phyloP scores from a whole-genome alignment of 2,113 vertebrate species.

The Deroptyus accipitrinus region DNA sequence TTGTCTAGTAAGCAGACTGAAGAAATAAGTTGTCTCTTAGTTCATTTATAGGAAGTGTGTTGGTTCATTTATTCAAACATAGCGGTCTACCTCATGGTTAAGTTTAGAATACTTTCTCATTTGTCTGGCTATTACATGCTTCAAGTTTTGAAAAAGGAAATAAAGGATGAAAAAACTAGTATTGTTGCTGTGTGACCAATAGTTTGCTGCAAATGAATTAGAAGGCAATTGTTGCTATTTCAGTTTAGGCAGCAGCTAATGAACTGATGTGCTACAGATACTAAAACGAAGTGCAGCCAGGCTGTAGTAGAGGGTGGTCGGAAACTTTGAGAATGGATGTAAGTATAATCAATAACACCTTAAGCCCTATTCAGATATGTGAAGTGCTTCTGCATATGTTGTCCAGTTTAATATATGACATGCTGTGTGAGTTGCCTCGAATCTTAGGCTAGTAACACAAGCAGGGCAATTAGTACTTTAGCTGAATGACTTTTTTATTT shows the following conservation, averaged over 20 bases:
- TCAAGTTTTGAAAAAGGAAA: slow-evolving; percentile 52
- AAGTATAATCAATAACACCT: neutral
- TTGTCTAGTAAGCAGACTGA: neutral
- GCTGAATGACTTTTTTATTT: neutral
- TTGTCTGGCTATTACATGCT: neutral
- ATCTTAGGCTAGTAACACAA: neutral
- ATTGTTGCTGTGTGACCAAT: slow-evolving; percentile 52
- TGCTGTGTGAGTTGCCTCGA: neutral
- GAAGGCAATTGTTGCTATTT: neutral
- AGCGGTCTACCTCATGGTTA: neutral
- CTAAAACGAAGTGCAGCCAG: neutral
- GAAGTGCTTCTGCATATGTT: neutral
- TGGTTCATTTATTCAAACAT: neutral
- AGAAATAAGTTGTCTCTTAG: neutral
- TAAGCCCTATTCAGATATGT: neutral
- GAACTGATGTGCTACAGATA: neutral
- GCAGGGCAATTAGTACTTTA: neutral
- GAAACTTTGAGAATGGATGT: neutral
- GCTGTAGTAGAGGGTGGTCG: neutral
- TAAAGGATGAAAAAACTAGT: slow-evolving; percentile 3
- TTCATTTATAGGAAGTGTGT: neutral
- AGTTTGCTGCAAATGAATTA: neutral
- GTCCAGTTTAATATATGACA: neutral
- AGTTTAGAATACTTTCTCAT: neutral
- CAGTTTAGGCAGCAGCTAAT: neutral